These are phyloP conservation scores for Schizaphis graminum DNA, from an alignment of 2,888 invertebrate genomes.

Conservation along the genomic window DNA sequence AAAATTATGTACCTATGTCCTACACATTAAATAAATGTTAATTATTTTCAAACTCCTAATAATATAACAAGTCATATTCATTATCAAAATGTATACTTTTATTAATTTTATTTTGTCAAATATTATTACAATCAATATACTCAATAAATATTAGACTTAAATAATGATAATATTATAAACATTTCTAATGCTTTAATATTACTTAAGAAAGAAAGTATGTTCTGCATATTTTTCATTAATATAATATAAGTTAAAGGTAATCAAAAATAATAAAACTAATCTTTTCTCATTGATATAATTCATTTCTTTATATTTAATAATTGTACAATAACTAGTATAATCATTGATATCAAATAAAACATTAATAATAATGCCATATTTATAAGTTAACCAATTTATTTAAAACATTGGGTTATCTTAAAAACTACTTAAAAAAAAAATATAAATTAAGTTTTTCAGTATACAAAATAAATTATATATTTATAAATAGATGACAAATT, in stretches of 20 bases:
- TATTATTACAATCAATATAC: too few species aligned
- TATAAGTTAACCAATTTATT: not conserved
- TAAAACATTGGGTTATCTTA: not conserved
- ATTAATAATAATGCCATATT: not conserved
- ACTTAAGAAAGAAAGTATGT: not conserved
- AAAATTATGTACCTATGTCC: not conserved
- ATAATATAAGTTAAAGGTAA: not conserved
- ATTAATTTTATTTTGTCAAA: not conserved
- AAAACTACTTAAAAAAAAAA: not conserved
- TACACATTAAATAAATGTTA: not conserved
- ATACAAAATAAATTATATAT: not conserved
- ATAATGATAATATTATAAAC: too few species aligned
- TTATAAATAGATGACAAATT: not conserved
- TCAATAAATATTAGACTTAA: too few species aligned
- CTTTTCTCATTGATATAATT: not conserved
- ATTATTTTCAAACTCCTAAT: not conserved
- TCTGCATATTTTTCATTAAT: not conserved
- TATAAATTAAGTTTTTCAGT: not conserved
- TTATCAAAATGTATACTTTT: not conserved
- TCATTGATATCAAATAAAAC: slow-evolving; percentile 3
- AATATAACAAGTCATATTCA: not conserved
- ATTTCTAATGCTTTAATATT: too few species aligned
- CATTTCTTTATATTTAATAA: slow-evolving; percentile 14
- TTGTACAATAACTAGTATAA: slow-evolving; percentile 21
- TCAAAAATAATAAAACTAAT: not conserved